Evolutionary conservation across 2,797 vertebrate genomes (phyloP), one percentile per base, ranked within the genome.

Genomic region (Odontamblyopus rebecca): DNA sequence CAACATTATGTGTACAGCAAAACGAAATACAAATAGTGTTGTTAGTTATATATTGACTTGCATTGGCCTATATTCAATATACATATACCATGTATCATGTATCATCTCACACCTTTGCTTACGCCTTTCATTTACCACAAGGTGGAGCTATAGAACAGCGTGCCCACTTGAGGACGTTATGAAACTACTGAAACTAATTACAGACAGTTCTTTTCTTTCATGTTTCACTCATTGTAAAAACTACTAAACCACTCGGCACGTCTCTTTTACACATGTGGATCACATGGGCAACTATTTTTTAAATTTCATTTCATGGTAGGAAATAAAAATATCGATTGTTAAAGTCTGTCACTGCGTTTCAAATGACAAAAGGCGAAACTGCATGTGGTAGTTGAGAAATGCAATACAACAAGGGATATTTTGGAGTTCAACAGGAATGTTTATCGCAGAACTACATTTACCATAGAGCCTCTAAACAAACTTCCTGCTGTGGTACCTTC

Each of bases 401-500:
- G 11, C 11, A 26, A 57, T 12, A 26, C 7, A 57, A 26, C 26
- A 26, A 26, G 23, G 8, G 53, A 19, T 19, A 53, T 54, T 54
- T 9, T 8, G 44, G 13, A 15, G 44, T 48, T 48, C 19, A n/a
- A 54, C 7, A 19, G 51, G 8, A 15, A 2, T 18, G 15, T 27
- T 30, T 30, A 5, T 1, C 1, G 5, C 15, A 18, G 5, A 30
- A 67, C 66, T 67, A n/a, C 66, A 67, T n/a, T 54, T 51, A 54
- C 66, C 66, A 54, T 3, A 19, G 9, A 9, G 50, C 50, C 19
- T 23, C 50, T 11, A 1, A 19, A 18, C 8, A 51, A 29, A 51
- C 65, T 67, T 51, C 50, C 48, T 67, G 23, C 50, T 4, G 50
- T 54, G 66, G 19, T 35, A 29, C 66, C 8, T 67, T 67, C 50